Evolutionary conservation across 2,113 vertebrate species (phyloP), one percentile per base, ranked within the genome.

Genomic region (Heterochromis multidens): DNA sequence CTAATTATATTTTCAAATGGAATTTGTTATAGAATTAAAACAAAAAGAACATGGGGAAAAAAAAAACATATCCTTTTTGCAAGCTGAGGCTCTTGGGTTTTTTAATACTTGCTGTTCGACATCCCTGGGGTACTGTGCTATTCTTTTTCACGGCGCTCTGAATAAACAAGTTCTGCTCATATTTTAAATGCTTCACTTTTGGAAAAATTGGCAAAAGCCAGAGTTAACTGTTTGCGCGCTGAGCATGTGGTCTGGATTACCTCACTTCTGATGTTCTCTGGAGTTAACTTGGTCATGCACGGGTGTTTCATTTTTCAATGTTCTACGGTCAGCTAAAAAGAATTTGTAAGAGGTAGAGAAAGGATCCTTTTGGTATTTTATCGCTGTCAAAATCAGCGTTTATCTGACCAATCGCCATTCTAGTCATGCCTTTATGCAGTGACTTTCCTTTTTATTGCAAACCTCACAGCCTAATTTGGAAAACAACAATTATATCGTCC

Each of bases 1-100:
- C 96, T 98, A 99, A 99, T 99, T 98, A 99, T 99, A 98, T 98
- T 97, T 99, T 98, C 97, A 97, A 98, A 97, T 98, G 97, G 97
- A 97, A 97, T 98, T 98, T 98, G 97, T 97, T 96, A 96, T 96
- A 96, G 89, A 96, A 96, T 97, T 91, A 89, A 87, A 97, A 96
- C 96, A 97, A 97, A 97, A 97, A 97, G 97, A 96, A 89, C 67
- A 90, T 10, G 27, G 16, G 27, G 57, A 31, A 37, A 49, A 43
- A 57, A 2, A 80, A 86, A 77, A 77, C 16, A 76, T 63, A 61
- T 74, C 25, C 2, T 79, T 96, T 96, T 96, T 96, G 96, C 95
- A 95, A 96, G 95, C 96, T 83, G 96, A 97, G 96, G 94, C 96
- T 96, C 96, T 95, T 91, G 96, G 95, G 21, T 78, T 96, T 96